Evolutionary conservation across 2,113 vertebrate genomes (phyloP).

Genomic region (Panthera leo): DNA sequence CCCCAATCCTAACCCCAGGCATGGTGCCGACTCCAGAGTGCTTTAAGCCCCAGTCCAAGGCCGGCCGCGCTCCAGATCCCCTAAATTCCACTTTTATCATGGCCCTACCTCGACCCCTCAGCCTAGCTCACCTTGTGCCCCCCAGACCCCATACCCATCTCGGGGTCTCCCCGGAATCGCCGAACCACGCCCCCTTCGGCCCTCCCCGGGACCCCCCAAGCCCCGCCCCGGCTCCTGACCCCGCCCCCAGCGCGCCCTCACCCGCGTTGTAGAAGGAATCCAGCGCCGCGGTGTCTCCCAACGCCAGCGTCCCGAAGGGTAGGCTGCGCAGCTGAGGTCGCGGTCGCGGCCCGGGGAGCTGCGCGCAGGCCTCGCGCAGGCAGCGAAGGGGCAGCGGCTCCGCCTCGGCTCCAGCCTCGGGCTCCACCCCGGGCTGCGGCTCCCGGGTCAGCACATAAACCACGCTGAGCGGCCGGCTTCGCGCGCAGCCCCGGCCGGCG

Average conservation of each 20-base stretch:
- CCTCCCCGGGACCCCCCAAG: not conserved
- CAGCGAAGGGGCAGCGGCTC: conserved; percentile 85
- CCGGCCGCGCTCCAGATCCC: not conserved
- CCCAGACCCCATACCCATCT: accelerated
- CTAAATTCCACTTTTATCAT: not conserved
- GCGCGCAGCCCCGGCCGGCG: conserved; percentile 44
- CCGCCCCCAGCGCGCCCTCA: conserved; percentile 80
- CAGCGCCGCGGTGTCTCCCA: conserved; percentile 86
- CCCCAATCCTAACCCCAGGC: not conserved
- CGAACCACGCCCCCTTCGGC: not conserved
- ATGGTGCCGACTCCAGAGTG: not conserved
- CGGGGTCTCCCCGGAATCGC: accelerated
- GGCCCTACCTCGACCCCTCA: not conserved
- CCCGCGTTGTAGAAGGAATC: conserved; percentile 94
- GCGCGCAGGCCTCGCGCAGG: conserved; percentile 88
- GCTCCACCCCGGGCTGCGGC: conserved; percentile 47
- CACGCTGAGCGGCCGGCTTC: conserved; percentile 84
- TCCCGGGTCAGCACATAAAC: conserved; percentile 86
- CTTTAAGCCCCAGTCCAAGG: not conserved
- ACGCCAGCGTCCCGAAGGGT: conserved; percentile 85
- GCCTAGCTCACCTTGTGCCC: not conserved
- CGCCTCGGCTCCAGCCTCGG: conserved; percentile 20
- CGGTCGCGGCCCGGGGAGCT: conserved; percentile 78
- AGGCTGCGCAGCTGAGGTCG: conserved; percentile 80
- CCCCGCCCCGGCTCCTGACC: not conserved